Evolutionary conservation across 2,888 invertebrate species (phyloP).

Genomic region (Diogma glabrata): DNA sequence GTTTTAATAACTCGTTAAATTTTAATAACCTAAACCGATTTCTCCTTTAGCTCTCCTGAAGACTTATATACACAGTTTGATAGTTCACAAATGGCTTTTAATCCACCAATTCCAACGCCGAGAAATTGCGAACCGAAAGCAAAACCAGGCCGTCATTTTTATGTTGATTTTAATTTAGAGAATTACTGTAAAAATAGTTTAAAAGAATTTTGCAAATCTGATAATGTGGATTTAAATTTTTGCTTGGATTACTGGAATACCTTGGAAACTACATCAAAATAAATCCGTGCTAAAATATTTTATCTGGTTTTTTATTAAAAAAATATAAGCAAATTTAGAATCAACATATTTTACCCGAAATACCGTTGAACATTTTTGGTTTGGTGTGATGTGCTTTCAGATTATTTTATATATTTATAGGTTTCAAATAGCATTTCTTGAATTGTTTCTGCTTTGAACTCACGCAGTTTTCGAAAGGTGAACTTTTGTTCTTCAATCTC

Average conservation of each 20-base stretch:
- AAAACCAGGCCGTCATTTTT: constrained; percentile 31
- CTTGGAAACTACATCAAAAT: constrained; percentile 1
- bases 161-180: constrained; percentile 38
- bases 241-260: constrained; percentile 9
- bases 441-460: too few relatives aligned
- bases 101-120: constrained; percentile 58
- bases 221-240: constrained; percentile 6
- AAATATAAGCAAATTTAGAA: too few relatives aligned
- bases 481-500: too few relatives aligned
- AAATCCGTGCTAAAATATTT: too few relatives aligned
- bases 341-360: too few relatives aligned
- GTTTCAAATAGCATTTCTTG: too few relatives aligned
- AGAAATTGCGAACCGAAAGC: constrained; percentile 31
- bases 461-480: too few relatives aligned
- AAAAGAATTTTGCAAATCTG: constrained; percentile 17
- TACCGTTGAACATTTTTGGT: too few relatives aligned
- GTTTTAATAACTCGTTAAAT: background rate
- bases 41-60: constrained; percentile 44
- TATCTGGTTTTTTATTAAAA: too few relatives aligned
- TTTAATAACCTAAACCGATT: constrained; percentile 8
- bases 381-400: too few relatives aligned
- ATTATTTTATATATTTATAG: too few relatives aligned
- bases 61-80: constrained; percentile 53
- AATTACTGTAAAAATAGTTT: constrained; percentile 36
- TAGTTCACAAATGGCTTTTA: constrained; percentile 59